Evolutionary conservation across 2,797 vertebrate species (phyloP), one percentile per base, ranked within the genome.

Genomic region (Loris lydekkerianus): DNA sequence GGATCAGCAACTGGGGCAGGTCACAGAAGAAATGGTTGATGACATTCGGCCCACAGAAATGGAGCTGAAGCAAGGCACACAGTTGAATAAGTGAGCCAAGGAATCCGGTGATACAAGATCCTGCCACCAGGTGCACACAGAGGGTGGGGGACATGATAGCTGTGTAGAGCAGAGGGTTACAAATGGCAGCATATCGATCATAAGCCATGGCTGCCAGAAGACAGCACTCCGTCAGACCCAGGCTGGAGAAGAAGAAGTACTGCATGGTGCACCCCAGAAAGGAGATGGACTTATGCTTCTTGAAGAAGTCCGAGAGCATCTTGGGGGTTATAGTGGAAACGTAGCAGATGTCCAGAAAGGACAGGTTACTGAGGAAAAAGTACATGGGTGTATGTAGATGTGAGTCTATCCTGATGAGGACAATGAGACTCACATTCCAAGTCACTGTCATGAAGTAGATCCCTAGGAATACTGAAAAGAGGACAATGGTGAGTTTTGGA

Each of bases 11-110:
- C 0, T 89, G 93, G 23, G 86, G 86, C 11, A 96, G 4, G 31
- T 94, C 91, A 40, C 91, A 96, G 76, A 96, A 95, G 53, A 97
- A 97, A 34, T 96, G 80, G 21, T 92, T 91, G 34, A 94, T 97
- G 53, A 95, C 7, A n/a, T 95, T 91, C 63, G 94, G 80, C 3
- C 92, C 86, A 86, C 89, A 97, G 91, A 96, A 97, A 69, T 76
- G 31, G 37, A 96, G 78, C 65, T 89, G 75, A 89, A 97, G 60
- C 53, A 96, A 93, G 9, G 80, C 89, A 80, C 83, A 95, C 2
- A 89, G 21, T n/a, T 93, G 93, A 27, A 95, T 43, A 13, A 91
- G 56, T 0, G 91, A 96, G 60, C 89, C 92, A 18, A 78, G 46
- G 63, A 93, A 88, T 21, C 86, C 93, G 53, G 37, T 40, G 20